phyloP scores from a whole-genome alignment of 2,888 invertebrate species.

The Stratiomys singularior region DNA sequence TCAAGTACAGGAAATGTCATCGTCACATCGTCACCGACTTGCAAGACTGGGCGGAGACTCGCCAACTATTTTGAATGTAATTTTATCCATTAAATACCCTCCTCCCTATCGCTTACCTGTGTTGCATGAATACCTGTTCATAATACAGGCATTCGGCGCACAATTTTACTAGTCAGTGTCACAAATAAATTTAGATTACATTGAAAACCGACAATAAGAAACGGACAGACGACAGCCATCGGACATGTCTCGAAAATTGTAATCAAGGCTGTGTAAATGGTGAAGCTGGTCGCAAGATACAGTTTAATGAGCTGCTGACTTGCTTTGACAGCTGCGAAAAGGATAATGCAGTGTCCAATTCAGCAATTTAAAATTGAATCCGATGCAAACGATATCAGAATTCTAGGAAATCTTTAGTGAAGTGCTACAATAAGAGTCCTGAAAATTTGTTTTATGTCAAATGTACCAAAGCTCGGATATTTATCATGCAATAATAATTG shows the following conservation, averaged over 20 bases:
- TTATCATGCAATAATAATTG: too few relatives aligned
- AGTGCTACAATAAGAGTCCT: too few relatives aligned
- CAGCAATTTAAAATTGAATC: too few relatives aligned
- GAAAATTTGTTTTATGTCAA: too few relatives aligned
- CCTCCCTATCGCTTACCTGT: constrained; percentile 54
- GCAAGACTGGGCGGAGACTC: constrained; percentile 38
- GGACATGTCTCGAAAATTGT: constrained; percentile 19
- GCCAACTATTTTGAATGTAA: neutral
- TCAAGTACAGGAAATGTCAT: constrained; percentile 25
- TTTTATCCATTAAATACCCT: neutral
- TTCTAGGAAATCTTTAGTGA: too few relatives aligned
- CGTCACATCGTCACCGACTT: constrained; percentile 7
- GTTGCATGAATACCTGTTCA: constrained; percentile 59
- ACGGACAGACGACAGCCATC: constrained; percentile 19
- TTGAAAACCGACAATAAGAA: constrained; percentile 4
- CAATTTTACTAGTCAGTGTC: constrained; percentile 19
- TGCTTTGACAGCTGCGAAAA: neutral
- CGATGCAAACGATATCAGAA: too few relatives aligned
- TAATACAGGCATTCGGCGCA: constrained; percentile 55
- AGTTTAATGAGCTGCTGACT: constrained; percentile 24
- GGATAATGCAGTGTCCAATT: neutral
- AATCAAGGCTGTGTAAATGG: neutral
- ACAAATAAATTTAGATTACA: constrained; percentile 1
- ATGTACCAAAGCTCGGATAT: too few relatives aligned
- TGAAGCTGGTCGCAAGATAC: constrained; percentile 30